These are phyloP conservation scores for Crypturellus tataupa DNA, from an alignment of 2,797 vertebrate species.

Conservation along the genomic window DNA sequence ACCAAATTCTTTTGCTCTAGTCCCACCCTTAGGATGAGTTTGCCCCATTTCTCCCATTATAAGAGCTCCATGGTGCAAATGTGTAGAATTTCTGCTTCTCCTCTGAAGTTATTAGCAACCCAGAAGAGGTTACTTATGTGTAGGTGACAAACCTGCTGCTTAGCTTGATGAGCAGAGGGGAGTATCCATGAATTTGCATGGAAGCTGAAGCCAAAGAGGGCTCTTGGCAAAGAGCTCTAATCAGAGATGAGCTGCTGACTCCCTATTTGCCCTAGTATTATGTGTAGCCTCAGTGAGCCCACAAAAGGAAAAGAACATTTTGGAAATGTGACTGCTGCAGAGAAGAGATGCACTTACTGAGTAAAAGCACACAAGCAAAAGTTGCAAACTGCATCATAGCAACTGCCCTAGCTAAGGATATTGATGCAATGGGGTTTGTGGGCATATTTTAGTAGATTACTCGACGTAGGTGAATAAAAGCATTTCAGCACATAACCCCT, in stretches of 20 bases:
- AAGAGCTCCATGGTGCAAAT: background rate
- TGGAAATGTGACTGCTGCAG: background rate
- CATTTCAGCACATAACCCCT: background rate
- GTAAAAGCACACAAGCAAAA: background rate
- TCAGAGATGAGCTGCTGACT: background rate
- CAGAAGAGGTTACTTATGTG: background rate
- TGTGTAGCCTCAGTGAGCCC: background rate
- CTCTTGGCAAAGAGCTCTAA: background rate
- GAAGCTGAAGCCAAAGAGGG: background rate
- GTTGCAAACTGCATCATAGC: background rate
- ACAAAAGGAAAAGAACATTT: background rate
- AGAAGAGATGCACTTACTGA: background rate
- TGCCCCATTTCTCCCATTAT: background rate
- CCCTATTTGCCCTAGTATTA: background rate
- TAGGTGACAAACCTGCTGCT: background rate
- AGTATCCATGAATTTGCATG: background rate
- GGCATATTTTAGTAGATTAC: background rate
- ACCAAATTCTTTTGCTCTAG: background rate
- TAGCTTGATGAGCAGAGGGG: background rate
- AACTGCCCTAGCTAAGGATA: background rate
- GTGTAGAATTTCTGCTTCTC: background rate
- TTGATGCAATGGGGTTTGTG: background rate
- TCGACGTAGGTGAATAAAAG: background rate
- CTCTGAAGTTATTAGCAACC: background rate
- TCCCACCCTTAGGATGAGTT: constrained; percentile 7